phyloP scores from a whole-genome alignment of 2,797 vertebrate genomes.

The Serranus cabrilla region DNA sequence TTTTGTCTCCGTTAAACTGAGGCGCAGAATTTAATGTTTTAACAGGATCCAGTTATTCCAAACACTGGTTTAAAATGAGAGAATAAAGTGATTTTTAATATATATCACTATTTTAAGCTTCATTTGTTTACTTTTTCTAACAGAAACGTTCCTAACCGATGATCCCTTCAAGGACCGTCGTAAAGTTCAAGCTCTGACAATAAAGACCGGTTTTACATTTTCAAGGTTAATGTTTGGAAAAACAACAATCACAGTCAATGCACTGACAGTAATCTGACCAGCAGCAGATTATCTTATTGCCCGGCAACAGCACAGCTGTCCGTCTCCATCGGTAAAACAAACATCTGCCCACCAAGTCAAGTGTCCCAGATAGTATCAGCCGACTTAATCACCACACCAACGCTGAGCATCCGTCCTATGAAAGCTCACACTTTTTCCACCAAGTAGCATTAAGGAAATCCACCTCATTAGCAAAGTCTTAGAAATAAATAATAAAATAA shows the following conservation, averaged over 20 bases:
- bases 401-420: neutral
- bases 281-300: constrained; percentile 78
- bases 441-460: constrained; percentile 18
- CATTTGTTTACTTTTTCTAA: too few relatives aligned
- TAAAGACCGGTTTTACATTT: neutral
- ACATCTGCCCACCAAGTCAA: constrained; percentile 77
- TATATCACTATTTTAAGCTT: too few relatives aligned
- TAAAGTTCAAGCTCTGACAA: constrained; percentile 4
- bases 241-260: constrained; percentile 28
- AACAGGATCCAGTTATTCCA: too few relatives aligned
- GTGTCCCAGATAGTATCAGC: constrained; percentile 54
- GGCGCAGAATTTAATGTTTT: too few relatives aligned
- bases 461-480: neutral
- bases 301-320: constrained; percentile 81
- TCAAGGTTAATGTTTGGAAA: neutral
- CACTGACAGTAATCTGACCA: constrained; percentile 73
- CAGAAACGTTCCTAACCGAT: too few relatives aligned
- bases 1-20: too few relatives aligned
- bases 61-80: too few relatives aligned
- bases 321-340: constrained; percentile 80
- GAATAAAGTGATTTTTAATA: too few relatives aligned
- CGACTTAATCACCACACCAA: constrained; percentile 35
- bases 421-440: constrained; percentile 15
- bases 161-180: too few relatives aligned
- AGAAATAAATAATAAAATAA: too few relatives aligned